Evolutionary conservation across 2,113 vertebrate genomes (phyloP).

Genomic region (Centropus bengalensis): DNA sequence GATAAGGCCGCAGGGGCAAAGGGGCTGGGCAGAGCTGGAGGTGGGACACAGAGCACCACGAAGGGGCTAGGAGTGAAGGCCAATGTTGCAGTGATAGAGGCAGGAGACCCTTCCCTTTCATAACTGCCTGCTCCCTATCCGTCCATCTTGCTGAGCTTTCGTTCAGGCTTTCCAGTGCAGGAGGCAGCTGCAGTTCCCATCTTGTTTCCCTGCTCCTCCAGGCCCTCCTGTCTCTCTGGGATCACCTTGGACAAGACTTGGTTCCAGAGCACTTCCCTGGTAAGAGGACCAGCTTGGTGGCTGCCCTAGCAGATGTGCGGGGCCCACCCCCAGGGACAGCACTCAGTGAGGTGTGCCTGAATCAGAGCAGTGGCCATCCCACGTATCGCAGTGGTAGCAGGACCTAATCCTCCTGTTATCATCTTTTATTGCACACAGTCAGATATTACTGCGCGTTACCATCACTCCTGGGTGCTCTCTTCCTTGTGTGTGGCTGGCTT

Average conservation of each 20-base stretch:
- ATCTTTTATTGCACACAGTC: conserved; percentile 11
- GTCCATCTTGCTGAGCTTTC: background rate
- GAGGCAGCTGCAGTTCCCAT: background rate
- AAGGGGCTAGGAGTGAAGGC: rapidly evolving
- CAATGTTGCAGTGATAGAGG: background rate
- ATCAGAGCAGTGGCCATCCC: background rate
- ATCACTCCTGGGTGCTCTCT: background rate
- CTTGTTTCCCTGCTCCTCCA: background rate
- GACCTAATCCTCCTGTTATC: conserved; percentile 34
- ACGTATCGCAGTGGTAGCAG: background rate
- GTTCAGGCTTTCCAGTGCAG: rapidly evolving
- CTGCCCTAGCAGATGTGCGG: rapidly evolving
- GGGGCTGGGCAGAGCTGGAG: background rate
- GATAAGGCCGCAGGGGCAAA: background rate
- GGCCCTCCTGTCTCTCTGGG: background rate
- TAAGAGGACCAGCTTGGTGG: background rate
- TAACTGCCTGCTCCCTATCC: background rate
- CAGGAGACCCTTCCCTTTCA: background rate
- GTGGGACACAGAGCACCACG: background rate
- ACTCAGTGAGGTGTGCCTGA: background rate
- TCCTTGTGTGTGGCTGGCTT: background rate
- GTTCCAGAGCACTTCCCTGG: background rate
- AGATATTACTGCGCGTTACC: background rate
- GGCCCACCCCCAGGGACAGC: background rate
- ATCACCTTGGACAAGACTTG: rapidly evolving